Percentiles rank a stretch among this genome's conserved stretches.
Conservation (phyloP, 2,888 invertebrate species). For the Sinodicranocentrus sp. region DNA sequence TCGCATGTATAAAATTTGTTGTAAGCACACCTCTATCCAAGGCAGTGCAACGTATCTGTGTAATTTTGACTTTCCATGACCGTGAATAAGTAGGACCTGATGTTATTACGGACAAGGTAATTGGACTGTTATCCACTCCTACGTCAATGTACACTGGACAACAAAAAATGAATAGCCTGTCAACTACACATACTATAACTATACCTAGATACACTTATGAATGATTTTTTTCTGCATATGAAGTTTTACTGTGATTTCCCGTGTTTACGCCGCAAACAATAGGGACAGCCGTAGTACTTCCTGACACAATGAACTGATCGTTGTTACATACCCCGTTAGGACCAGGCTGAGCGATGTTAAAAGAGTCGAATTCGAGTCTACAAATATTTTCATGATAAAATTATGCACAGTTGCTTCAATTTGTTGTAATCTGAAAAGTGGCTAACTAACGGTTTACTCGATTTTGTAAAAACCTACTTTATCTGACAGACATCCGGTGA, state of each 20-base stretch:
- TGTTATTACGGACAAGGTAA: slow-evolving; percentile 89
- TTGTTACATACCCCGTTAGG: slow-evolving; percentile 87
- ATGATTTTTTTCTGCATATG: no score
- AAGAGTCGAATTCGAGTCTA: slow-evolving; percentile 89
- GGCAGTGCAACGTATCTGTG: slow-evolving; percentile 88
- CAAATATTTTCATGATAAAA: slow-evolving; percentile 17
- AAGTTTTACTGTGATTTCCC: slow-evolving; percentile 87
- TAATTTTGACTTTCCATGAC: slow-evolving; percentile 89
- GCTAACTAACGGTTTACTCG: no score
- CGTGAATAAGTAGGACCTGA: slow-evolving; percentile 87
- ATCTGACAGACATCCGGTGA: slow-evolving; percentile 90
- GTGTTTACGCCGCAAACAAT: slow-evolving; percentile 87
- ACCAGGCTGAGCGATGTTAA: slow-evolving; percentile 88
- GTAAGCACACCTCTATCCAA: slow-evolving; percentile 86
- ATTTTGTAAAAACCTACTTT: slow-evolving; percentile 82
- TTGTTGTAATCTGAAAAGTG: no score
- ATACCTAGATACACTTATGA: no score
- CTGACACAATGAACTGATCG: slow-evolving; percentile 92
- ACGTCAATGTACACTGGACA: slow-evolving; percentile 90
- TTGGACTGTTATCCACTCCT: slow-evolving; percentile 87
- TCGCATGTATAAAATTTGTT: neutral
- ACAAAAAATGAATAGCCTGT: no score
- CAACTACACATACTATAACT: no score
- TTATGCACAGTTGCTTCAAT: neutral
- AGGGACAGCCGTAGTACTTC: slow-evolving; percentile 86